A percentile compares a stretch with the other conserved stretches of the same genome.
Evolutionary conservation across 2,113 vertebrate genomes (phyloP).

Genomic region (Archocentrus centrarchus): DNA sequence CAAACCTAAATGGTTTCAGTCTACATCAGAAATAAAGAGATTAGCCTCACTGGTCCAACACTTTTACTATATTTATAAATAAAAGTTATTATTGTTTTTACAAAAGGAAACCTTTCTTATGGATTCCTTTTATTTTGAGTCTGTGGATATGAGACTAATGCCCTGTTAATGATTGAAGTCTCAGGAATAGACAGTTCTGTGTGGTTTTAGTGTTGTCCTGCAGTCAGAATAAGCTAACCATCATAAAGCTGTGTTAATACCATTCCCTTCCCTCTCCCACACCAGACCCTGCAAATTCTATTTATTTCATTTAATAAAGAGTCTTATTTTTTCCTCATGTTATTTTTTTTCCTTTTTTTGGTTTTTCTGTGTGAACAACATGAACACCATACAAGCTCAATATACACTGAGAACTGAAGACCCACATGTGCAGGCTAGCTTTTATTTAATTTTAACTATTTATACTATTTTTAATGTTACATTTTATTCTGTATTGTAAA

Average conservation of each 20-base stretch:
- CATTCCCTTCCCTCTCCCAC: neutral
- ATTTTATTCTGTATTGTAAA: too few species aligned
- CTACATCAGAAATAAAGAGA: too few species aligned
- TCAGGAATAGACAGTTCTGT: neutral
- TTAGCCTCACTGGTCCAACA: too few species aligned
- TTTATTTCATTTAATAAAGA: slow-evolving; percentile 66
- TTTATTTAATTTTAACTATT: too few species aligned
- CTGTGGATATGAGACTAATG: neutral
- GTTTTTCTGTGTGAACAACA: slow-evolving; percentile 10
- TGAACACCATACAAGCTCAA: neutral
- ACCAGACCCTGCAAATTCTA: neutral
- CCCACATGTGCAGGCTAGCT: too few species aligned
- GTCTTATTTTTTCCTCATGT: slow-evolving; percentile 13
- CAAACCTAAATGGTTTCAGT: too few species aligned
- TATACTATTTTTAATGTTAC: too few species aligned
- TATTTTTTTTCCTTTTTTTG: neutral
- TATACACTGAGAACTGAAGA: neutral
- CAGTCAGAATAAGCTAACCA: neutral
- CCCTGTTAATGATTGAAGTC: neutral
- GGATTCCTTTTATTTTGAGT: neutral
- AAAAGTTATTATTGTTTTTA: neutral
- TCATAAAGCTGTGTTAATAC: neutral
- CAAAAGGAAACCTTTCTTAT: neutral
- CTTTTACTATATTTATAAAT: too few species aligned
- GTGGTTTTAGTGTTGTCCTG: neutral